Evolutionary conservation across 2,797 vertebrate species (phyloP), one percentile per base, ranked within the genome.

Genomic region (Pangasius sanitwongsei): DNA sequence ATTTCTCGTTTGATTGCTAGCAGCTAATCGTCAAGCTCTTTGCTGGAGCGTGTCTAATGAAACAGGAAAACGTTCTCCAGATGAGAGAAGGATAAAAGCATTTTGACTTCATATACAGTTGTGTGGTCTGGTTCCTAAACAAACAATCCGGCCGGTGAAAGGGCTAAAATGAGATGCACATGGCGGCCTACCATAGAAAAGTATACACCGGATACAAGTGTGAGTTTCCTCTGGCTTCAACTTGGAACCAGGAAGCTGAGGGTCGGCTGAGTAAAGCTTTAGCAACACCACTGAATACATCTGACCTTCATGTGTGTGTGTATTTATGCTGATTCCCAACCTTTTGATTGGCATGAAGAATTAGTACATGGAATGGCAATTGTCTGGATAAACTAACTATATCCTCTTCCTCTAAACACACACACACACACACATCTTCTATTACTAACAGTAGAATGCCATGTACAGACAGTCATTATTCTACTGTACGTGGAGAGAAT

Each of bases 11-110:
- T 85, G 83, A 85, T 69, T 69, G 63, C 75, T 48, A 2, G 18
- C 44, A 25, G 44, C 44, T 65, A 80, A 78, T 80, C 44, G n/a
- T 13, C 31, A 0, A 55, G 74, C 48, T 78, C 61, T 87, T 80
- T 37, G 13, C 86, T 87, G 86, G 63, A 80, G 61, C 31, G 13
- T 81, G 75, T 81, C 86, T 87, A 87, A 87, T 81, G 77, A 87
- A 69, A 87, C 86, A 81, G 86, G 86, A 87, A 87, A 81, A 41
- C 61, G 16, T 16, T 81, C 48, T 81, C 31, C 77, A 67, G 86
- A 87, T 87, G 86, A 87, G 74, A 28, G n/a, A 13, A 37, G 48
- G 86, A 87, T 87, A 87, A 87, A 81, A 81, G 23, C 61, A 6
- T 25, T 78, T 50, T 8, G 12, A 78, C n/a, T 80, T 34, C 34